Evolutionary conservation across 2,113 vertebrate genomes (phyloP), one percentile per base, ranked within the genome.

Genomic region (Gulo gulo): DNA sequence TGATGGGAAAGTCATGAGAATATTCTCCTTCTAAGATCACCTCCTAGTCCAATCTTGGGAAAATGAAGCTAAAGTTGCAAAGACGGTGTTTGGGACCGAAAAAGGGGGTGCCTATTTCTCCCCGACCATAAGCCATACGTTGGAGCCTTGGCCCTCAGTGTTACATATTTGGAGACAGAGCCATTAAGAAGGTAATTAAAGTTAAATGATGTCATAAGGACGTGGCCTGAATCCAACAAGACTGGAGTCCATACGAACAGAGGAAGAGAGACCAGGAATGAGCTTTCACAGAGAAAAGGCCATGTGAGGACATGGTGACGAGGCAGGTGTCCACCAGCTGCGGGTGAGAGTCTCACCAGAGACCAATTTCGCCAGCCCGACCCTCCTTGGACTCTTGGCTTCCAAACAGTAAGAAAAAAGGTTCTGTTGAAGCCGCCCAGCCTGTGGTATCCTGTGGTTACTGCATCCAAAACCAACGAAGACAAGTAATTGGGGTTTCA

Each of bases 351-450:
- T 9, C 24, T 52, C 47, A 36, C 47, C 31, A 78, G 67, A 78
- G 52, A 29, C 20, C 36, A 8, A 24, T 3, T 2, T 13, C 7
- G 0, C 7, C 12, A 6, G 15, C 16, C 57, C 39, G 4, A 47
- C 74, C 23, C 14, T 78, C 15, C n/a, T 73, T n/a, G 20, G 23
- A n/a, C 16, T 20, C 82, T 12, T 3, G 12, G 47, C 31, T 11
- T 71, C 57, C 16, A 24, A 78, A 42, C 9, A 20, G 6, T 55
- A 36, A 81, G 57, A 34, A 80, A 50, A n/a, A 6, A 42, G 45
- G 23, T 34, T 31, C 42, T 61, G 42, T 39, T 65, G 0, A 61
- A 42, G 50, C 1, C 15, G 15, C 6, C 2, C 5, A 10, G 9
- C 31, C 10, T 6, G 2, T 65, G 29, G 6, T 24, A 21, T 42